Evolutionary conservation across 1,140 invertebrate genomes (phyloP).

Genomic region (Theocolax elegans): DNA sequence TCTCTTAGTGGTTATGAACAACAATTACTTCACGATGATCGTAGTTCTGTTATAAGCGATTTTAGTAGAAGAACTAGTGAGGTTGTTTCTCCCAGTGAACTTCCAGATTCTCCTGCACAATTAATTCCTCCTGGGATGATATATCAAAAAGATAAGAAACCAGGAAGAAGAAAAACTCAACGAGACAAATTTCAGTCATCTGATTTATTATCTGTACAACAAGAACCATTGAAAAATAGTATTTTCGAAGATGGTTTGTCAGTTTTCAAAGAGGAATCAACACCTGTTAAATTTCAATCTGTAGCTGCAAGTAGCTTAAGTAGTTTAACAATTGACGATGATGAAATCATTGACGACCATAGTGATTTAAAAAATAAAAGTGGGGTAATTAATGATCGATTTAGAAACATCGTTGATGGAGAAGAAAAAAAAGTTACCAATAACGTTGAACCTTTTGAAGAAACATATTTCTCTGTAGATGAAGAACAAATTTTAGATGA

Average conservation of each 20-base stretch:
- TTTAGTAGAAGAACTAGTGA: constrained; percentile 91
- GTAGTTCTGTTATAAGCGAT: constrained; percentile 90
- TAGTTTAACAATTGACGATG: constrained; percentile 81
- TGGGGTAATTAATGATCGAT: constrained; percentile 2
- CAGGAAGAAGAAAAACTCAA: constrained; percentile 1
- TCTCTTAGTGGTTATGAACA: constrained; percentile 89
- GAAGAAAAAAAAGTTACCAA: constrained; percentile 52
- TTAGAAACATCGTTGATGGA: neutral
- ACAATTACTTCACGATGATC: constrained; percentile 82
- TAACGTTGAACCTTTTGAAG: constrained; percentile 57
- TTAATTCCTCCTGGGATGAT: constrained; percentile 77
- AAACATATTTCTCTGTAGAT: constrained; percentile 60
- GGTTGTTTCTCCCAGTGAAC: constrained; percentile 92
- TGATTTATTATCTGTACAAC: constrained; percentile 4
- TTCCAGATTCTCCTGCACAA: constrained; percentile 93
- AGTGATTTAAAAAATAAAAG: constrained; percentile 12
- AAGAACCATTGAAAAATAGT: constrained; percentile 57
- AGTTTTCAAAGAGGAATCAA: constrained; percentile 86
- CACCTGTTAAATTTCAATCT: constrained; percentile 80
- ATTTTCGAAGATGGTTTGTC: constrained; percentile 83
- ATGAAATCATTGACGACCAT: constrained; percentile 31
- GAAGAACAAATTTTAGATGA: constrained; percentile 74
- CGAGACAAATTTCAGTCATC: constrained; percentile 11
- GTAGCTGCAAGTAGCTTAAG: constrained; percentile 82
- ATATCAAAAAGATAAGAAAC: constrained; percentile 22